phyloP scores from a whole-genome alignment of 2,888 invertebrate genomes.

The Germaria angustata region DNA sequence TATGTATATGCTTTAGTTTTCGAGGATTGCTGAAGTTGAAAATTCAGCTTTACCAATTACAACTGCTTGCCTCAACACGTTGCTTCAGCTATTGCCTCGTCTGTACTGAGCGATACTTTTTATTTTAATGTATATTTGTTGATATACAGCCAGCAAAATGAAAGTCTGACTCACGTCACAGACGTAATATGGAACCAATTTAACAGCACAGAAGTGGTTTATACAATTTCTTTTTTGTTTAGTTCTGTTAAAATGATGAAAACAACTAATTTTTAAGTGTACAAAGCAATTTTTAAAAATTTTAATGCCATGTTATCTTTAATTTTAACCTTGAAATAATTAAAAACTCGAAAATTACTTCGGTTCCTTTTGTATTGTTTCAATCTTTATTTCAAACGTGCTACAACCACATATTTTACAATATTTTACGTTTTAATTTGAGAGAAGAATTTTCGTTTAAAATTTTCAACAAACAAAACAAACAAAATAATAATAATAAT shows the following conservation, averaged over 20 bases:
- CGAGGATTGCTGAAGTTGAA: too few species aligned
- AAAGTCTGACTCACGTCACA: background rate
- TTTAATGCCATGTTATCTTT: background rate
- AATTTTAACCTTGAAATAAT: constrained; percentile 22
- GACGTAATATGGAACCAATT: background rate
- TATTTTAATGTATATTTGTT: too few species aligned
- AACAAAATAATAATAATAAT: background rate
- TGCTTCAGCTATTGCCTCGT: too few species aligned
- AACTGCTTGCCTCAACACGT: too few species aligned
- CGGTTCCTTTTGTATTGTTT: background rate
- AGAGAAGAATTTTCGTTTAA: constrained; percentile 49
- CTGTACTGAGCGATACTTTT: too few species aligned
- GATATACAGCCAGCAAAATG: too few species aligned
- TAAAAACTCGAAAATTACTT: background rate
- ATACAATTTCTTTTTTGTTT: background rate
- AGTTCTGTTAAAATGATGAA: background rate
- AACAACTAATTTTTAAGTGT: background rate
- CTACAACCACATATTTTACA: constrained; percentile 63
- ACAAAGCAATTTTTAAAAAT: background rate
- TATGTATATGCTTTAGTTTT: too few species aligned
- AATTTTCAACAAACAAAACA: too few species aligned
- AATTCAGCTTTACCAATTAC: too few species aligned
- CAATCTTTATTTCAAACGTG: constrained; percentile 68
- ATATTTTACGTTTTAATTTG: constrained; percentile 5
- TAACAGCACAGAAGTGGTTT: background rate